Base-by-base conservation (phyloP, 2,797 vertebrate genomes). In the Allenopithecus nigroviridis region DNA sequence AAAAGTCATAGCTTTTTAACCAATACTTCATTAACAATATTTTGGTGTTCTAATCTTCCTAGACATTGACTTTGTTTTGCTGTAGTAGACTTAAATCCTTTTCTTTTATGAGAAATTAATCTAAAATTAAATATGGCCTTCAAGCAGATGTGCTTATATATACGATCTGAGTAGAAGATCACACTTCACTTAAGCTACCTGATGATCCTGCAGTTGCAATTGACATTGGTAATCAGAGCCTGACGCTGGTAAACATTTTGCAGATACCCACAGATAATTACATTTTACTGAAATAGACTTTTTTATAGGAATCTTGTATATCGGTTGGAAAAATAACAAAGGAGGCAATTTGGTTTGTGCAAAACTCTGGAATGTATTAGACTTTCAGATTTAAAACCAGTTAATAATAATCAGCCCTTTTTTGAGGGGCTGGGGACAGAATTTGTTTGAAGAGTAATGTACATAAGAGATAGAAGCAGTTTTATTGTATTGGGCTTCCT, bases 21-120 rank as follows among this genome's bases (percentile, higher is more conserved):
- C 4, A 57, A 43, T 89, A 86, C 79, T 89, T 94, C 80, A 95
- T 96, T 96, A 96, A 43, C 53, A 79, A 78, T 28, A 90, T 87
- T 84, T 86, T 95, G 72, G 90, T 96, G 89, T 85, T 78, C 26
- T 95, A n/a, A 30, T 86, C 76, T 95, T 95, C 61, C 28, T 95
- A 70, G 84, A 84, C 36, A 88, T 81, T 30, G 78, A 30, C 39
- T 94, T 95, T 88, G 59, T 95, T 95, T 92, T 97, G 55, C 61
- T 92, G 1, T 94, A 87, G 94, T 84, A 96, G 64, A 59, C n/a
- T 83, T 96, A 95, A 79, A 94, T 97, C 43, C 33, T 90, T 90
- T 87, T 41, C 83, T 94, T 43, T 87, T 90, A 55, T 53, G 50
- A 93, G 70, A 85, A 93, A 21, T 93, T 96, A 95, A 96, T 95